These are phyloP conservation scores for Drosophila virilis DNA, from an alignment of 1,140 invertebrate species.

Conservation along the genomic window DNA sequence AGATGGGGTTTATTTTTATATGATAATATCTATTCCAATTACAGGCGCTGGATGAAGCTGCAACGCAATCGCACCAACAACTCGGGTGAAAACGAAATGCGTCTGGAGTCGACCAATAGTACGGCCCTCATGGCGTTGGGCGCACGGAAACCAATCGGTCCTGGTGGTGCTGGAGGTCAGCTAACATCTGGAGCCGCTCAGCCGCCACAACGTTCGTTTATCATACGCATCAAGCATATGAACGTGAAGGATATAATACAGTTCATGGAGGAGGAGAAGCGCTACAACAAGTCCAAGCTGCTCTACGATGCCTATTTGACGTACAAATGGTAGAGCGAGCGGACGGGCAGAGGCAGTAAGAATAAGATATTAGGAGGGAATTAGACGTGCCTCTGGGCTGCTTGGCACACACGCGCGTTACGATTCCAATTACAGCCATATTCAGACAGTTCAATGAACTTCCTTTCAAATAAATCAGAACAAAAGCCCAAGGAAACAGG, in stretches of 20 bases:
- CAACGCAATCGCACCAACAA: background rate
- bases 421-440: constrained; percentile 51
- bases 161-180: background rate
- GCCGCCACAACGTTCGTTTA: background rate
- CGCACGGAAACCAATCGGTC: constrained; percentile 13
- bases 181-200: background rate
- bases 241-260: constrained; percentile 56
- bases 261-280: constrained; percentile 50
- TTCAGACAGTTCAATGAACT: constrained; percentile 68
- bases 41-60: constrained; percentile 35
- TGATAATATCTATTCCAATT: background rate
- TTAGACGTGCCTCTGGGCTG: background rate
- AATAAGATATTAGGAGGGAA: background rate
- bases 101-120: constrained; percentile 40
- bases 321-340: constrained; percentile 35
- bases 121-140: constrained; percentile 54
- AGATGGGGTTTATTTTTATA: background rate
- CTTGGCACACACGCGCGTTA: constrained; percentile 8
- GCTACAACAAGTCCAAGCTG: constrained; percentile 38
- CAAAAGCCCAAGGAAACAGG: constrained; percentile 80
- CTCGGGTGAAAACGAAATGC: background rate
- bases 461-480: constrained; percentile 56
- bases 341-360: background rate
- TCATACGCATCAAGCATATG: constrained; percentile 38
- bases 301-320: constrained; percentile 54